phyloP scores from a whole-genome alignment of 92 coral and sea anemone genomes.

The Umimayanthus chanpuru region DNA sequence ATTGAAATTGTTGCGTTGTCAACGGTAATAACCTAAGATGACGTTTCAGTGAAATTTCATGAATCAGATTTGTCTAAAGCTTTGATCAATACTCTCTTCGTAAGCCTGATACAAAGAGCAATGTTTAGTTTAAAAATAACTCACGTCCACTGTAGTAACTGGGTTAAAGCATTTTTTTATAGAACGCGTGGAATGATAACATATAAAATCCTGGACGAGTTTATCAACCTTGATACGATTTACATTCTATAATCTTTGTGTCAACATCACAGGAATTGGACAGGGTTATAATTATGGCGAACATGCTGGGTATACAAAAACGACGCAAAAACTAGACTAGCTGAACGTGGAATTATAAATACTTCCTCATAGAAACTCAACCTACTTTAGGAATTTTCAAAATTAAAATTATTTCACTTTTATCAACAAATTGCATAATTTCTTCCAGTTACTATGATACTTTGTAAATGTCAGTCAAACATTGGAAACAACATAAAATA shows the following conservation, averaged over 20 bases:
- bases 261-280: neutral
- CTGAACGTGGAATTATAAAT: neutral
- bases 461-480: too few species aligned
- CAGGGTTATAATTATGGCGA: neutral
- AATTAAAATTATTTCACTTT: neutral
- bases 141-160: neutral
- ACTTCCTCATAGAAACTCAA: neutral
- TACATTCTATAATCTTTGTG: constrained; percentile 7
- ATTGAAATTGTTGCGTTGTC: constrained; percentile 37
- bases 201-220: neutral
- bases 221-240: neutral
- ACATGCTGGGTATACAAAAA: neutral
- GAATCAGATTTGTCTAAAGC: neutral
- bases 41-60: neutral
- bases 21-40: neutral
- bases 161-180: neutral
- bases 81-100: neutral
- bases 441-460: too few species aligned
- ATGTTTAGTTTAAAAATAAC: neutral
- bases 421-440: too few species aligned
- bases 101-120: neutral
- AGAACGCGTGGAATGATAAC: neutral
- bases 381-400: neutral
- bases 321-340: neutral
- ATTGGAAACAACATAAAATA: too few species aligned